Conservation (phyloP, 1,140 invertebrate species). For the Heliothis virescens region DNA sequence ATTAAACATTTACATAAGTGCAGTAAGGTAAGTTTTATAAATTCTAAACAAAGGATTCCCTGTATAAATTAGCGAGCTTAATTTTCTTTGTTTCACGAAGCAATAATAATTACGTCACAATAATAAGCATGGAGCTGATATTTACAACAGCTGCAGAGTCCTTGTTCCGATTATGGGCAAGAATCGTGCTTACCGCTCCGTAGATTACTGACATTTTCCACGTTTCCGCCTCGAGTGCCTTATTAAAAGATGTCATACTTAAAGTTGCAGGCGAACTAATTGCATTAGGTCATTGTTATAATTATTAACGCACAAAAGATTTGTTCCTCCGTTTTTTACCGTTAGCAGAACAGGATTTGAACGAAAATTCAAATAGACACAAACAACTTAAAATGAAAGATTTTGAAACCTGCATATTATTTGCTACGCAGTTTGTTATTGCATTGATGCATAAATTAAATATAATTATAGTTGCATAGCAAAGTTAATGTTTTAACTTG, state of each 20-base stretch:
- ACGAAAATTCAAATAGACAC: constrained; percentile 1
- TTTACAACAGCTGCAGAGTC: constrained; percentile 83
- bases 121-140: constrained; percentile 80
- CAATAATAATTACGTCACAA: constrained; percentile 81
- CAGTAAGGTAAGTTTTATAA: constrained; percentile 33
- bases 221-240: constrained; percentile 82
- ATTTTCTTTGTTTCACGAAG: constrained; percentile 80
- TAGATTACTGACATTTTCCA: constrained; percentile 85
- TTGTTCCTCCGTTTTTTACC: neutral
- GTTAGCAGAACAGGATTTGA: neutral
- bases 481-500: neutral
- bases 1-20: constrained; percentile 37
- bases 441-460: constrained; percentile 2
- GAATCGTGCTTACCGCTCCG: constrained; percentile 78
- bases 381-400: neutral
- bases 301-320: constrained; percentile 49
- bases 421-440: constrained; percentile 1
- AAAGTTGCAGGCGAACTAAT: constrained; percentile 65
- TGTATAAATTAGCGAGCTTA: constrained; percentile 59
- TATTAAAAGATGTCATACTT: constrained; percentile 83
- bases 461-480: neutral
- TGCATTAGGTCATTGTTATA: constrained; percentile 66
- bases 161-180: constrained; percentile 84
- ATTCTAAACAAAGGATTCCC: constrained; percentile 67
- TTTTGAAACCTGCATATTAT: constrained; percentile 4